Base-by-base conservation (phyloP, 1,140 invertebrate genomes). In the Ceratosolen solmsi region DNA sequence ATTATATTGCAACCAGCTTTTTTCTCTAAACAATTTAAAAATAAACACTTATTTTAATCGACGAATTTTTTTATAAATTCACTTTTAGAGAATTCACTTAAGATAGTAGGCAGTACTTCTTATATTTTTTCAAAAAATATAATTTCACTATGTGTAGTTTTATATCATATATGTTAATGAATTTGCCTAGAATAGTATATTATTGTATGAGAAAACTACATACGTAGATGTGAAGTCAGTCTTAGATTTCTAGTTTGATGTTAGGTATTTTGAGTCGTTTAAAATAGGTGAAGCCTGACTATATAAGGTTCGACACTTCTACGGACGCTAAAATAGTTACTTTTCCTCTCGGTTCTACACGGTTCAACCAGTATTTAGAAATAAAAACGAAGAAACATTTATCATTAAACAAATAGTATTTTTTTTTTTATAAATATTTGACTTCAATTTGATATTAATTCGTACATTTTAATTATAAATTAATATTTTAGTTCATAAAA, bases 221-320 rank as follows among this genome's bases (percentile, higher is more conserved):
- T 33, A 68, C 33, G 17, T 8, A 68, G 3, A n/a, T 17, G 33
- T n/a, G 20, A 38, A 38, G 17, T 5, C 36, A 7, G 36, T 38
- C 33, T 68, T 38, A 68, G 63, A 65, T 68, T 68, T 68, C 20
- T 2, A 38, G 8, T 68, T 68, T 68, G 63, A 68, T 68, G 33
- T 68, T 68, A 72, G 41, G 33, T 49, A 51, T 72, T 72, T 51
- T 15, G 38, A 30, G 46, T 51, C 70, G 46, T 49, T 72, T 72
- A 72, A 72, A 72, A 72, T 72, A 72, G 70, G 70, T 72, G 41
- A 49, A 72, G 70, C 46, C 70, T 49, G 70, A 30, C 70, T 72
- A 72, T 72, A 72, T 72, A 46, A 72, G 70, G 70, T 72, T 72
- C 38, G 41, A 49, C 70, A 51, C 38, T 72, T 72, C 11, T 49